Evolutionary conservation across 1,140 invertebrate genomes (phyloP), one percentile per base, ranked within the genome.

Genomic region (Dreissena rostriformis): DNA sequence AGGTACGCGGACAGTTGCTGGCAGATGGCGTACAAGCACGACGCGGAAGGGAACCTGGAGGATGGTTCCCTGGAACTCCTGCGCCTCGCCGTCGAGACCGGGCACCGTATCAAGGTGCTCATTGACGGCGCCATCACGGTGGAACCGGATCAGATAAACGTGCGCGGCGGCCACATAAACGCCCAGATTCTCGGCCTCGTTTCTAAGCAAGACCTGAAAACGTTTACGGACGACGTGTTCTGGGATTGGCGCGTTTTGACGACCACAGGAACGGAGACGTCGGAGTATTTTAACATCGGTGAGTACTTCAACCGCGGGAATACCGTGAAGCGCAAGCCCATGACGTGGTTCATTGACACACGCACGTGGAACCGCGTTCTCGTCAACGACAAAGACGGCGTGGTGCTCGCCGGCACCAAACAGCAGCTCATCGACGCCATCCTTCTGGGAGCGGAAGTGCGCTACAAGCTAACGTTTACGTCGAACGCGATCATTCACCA

Each of bases 261-360:
- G 5, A 84, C 82, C 11, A 84, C 82, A 12, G 82, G 82, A 14
- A 77, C 74, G 1, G 82, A 77, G 26, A 72, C 66, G 6, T 72
- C 82, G 0, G 74, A 77, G 29, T 78, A 78, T 63, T 84, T 77
- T 67, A 84, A 84, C 55, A 74, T 84, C 7, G 82, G 82, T 26
- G 82, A 84, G 28, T 77, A 84, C 72, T 77, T 78, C 26, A 84
- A 75, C 53, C 51, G 82, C 55, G 82, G 82, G 15, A 75, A 84
- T n/a, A 84, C 68, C 2, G 68, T 77, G 19, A 78, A 72, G 49
- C 67, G 61, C 53, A 78, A 84, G 28, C 73, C 74, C 39, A 84
- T 84, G 82, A 78, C 82, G 10, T 84, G 82, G 82, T 84, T 77
- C 57, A 84, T 84, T 22, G 82, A 84, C 57, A 84, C 82, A 11